Evolutionary conservation across 2,113 vertebrate species (phyloP), one percentile per base, ranked within the genome.

Genomic region (Pterocles orientalis): DNA sequence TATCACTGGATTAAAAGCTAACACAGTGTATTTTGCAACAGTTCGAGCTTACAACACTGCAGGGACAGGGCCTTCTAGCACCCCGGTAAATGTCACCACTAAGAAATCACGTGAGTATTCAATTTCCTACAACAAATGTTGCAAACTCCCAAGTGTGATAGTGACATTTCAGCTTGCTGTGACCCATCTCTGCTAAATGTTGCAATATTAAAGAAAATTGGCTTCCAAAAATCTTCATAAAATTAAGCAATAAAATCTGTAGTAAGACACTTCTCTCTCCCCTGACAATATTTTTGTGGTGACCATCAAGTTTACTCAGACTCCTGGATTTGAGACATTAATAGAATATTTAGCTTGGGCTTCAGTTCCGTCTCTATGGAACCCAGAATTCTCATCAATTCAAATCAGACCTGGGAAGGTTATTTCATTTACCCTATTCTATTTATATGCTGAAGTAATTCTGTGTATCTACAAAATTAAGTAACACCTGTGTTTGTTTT

Each of bases 21-120:
- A 99, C 91, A 99, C 98, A 0, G 45, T 97, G 13, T 99, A 99
- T 69, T 99, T 98, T 69, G 96, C 99, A 78, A 97, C 98, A 1
- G 98, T 99, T 89, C 95, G 98, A 80, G 99, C 99, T 21, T 99
- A 99, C 88, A 99, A 99, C 95, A 99, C 98, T 0, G 99, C 98
- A 1, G 99, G 99, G 31, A 90, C 98, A 0, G 99, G 99, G 15
- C 99, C 99, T n/a, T 97, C 98, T 24, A 99, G 98, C 92, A 24
- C 90, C 48, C 97, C 97, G 0, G 98, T 98, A 87, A 99, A 99
- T 12, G 96, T 98, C 76, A 99, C 98, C 95, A 99, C 99, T 87
- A 99, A 99, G 93, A 99, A 99, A 91, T 98, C 99, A 80, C 99
- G 99, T 99, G 95, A 98, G 99, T 98, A 70, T n/a, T 29, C 76